Conservation (phyloP, 2,888 invertebrate genomes). For the Trachelus stipa region DNA sequence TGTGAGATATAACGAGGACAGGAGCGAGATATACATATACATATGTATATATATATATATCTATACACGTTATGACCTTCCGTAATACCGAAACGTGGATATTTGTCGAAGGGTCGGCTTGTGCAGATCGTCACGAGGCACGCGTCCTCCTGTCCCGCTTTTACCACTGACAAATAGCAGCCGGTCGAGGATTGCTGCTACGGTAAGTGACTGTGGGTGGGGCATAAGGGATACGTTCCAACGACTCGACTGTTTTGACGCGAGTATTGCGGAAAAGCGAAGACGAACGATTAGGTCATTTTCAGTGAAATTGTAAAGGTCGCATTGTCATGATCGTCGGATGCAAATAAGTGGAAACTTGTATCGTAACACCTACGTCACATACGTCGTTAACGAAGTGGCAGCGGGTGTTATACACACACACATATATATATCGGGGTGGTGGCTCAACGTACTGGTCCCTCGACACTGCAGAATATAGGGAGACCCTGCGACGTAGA, state of each 20-base stretch:
- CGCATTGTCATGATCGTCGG: not conserved
- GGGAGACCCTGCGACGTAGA: constrained; percentile 19
- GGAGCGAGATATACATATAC: not conserved
- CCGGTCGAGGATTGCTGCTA: not conserved
- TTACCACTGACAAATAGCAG: not conserved
- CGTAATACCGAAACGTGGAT: constrained; percentile 1
- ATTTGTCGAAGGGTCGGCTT: not conserved
- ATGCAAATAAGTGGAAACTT: not conserved
- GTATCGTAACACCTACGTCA: not conserved
- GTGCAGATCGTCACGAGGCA: not conserved
- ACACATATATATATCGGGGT: not conserved
- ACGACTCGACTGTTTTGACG: not conserved
- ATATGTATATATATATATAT: too few relatives aligned
- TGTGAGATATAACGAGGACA: not conserved
- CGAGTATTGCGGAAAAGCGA: not conserved
- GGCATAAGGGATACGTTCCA: not conserved
- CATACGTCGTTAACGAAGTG: not conserved
- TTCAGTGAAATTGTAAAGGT: not conserved
- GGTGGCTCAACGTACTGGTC: not conserved
- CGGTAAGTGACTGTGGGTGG: not conserved
- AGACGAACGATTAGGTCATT: not conserved
- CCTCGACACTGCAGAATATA: not conserved
- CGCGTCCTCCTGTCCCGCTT: not conserved
- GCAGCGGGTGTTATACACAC: not conserved
- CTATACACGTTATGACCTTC: not conserved